phyloP scores from a whole-genome alignment of 2,797 vertebrate species.

The Miichthys miiuy region DNA sequence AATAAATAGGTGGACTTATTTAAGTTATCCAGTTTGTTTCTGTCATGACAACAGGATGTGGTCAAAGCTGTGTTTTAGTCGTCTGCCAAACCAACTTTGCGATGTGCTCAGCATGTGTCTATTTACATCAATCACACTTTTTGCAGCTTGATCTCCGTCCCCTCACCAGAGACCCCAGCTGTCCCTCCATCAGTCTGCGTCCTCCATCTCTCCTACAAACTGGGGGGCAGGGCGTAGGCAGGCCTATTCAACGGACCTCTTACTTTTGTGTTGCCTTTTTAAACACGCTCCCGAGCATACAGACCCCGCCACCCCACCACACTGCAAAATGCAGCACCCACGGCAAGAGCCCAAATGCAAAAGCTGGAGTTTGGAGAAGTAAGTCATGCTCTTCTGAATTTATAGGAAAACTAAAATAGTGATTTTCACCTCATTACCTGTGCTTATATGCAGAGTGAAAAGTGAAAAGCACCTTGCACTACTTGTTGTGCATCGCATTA shows the following conservation, averaged over 20 bases:
- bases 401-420: not conserved
- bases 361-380: conserved; percentile 13
- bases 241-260: conserved; percentile 59
- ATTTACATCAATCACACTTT: not conserved
- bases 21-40: not conserved
- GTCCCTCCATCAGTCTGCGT: conserved; percentile 23
- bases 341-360: not conserved
- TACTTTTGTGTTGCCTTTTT: conserved; percentile 58
- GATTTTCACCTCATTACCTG: not conserved
- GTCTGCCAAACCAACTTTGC: no score
- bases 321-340: conserved; percentile 17
- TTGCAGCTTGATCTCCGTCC: not conserved
- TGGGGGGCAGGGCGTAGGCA: conserved; percentile 68
- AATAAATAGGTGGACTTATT: not conserved
- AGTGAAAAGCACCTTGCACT: not conserved
- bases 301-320: not conserved
- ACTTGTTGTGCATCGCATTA: not conserved
- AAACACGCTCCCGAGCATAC: conserved; percentile 17
- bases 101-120: not conserved
- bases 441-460: not conserved
- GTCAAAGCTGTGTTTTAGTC: not conserved
- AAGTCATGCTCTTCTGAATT: conserved; percentile 7
- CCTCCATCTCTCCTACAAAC: conserved; percentile 37
- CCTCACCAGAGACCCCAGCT: conserved; percentile 34
- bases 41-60: not conserved